phyloP scores from a whole-genome alignment of 2,797 vertebrate species.

The Molossus alvarezi region DNA sequence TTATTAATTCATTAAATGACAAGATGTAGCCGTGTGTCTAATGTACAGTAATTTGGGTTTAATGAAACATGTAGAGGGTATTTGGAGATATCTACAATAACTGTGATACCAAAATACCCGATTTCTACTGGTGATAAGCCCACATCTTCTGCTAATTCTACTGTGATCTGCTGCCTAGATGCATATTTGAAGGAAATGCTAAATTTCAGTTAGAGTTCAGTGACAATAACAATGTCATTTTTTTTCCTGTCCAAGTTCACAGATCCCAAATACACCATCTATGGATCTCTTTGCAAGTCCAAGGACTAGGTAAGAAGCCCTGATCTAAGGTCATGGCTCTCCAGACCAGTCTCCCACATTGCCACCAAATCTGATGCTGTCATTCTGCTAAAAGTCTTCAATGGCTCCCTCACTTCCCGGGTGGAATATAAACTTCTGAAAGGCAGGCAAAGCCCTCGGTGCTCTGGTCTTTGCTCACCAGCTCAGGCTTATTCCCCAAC shows the following conservation, averaged over 20 bases:
- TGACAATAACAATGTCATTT: not conserved
- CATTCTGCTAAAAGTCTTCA: not conserved
- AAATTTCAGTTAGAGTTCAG: not conserved
- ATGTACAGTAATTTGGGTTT: not conserved
- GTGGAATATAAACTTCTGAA: not conserved
- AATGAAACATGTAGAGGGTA: not conserved
- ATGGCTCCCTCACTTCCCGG: not conserved
- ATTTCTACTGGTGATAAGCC: constrained; percentile 1
- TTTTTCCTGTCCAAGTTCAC: not conserved
- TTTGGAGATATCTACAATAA: not conserved
- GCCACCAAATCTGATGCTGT: not conserved
- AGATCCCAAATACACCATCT: not conserved
- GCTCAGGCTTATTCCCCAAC: not conserved
- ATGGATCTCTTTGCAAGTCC: not conserved
- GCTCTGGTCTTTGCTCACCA: not conserved
- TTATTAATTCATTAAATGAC: constrained; percentile 23
- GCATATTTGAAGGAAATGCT: constrained; percentile 2
- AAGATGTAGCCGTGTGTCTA: not conserved
- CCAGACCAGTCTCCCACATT: not conserved
- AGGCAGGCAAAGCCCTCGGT: not conserved
- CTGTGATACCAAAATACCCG: not conserved
- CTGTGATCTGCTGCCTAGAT: not conserved
- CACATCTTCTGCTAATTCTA: not conserved
- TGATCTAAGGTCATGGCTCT: not conserved
- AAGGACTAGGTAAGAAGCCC: not conserved